Conservation (phyloP, 2,113 vertebrate genomes). For the Apodemus sylvaticus region DNA sequence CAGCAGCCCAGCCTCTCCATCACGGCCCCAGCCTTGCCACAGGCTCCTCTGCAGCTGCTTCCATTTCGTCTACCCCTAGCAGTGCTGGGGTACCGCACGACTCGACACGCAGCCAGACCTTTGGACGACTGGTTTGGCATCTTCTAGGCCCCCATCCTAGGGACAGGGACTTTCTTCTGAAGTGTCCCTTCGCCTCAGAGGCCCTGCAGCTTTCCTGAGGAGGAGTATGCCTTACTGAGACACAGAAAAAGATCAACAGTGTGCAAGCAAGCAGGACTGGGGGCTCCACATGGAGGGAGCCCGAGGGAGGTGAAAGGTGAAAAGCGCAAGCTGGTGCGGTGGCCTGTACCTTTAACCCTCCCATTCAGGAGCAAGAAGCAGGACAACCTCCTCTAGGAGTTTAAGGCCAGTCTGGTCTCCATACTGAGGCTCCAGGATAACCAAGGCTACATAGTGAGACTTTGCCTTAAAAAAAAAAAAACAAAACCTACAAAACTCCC, state of each 20-base stretch:
- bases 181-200: background rate
- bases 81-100: background rate
- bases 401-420: background rate
- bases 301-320: background rate
- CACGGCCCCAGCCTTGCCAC: background rate
- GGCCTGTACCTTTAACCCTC: background rate
- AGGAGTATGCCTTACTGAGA: background rate
- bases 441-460: background rate
- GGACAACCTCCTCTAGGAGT: background rate
- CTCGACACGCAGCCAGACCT: background rate
- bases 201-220: background rate
- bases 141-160: background rate
- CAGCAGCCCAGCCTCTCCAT: background rate
- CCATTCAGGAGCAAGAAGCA: background rate
- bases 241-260: background rate
- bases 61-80: background rate
- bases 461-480: background rate
- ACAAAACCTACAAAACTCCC: background rate
- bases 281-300: background rate
- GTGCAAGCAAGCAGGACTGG: background rate
- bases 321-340: background rate
- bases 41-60: background rate
- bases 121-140: background rate
- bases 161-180: background rate
- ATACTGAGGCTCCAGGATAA: background rate